Base-by-base conservation (phyloP, 2,888 invertebrate genomes). In the Chelonus formosanus region DNA sequence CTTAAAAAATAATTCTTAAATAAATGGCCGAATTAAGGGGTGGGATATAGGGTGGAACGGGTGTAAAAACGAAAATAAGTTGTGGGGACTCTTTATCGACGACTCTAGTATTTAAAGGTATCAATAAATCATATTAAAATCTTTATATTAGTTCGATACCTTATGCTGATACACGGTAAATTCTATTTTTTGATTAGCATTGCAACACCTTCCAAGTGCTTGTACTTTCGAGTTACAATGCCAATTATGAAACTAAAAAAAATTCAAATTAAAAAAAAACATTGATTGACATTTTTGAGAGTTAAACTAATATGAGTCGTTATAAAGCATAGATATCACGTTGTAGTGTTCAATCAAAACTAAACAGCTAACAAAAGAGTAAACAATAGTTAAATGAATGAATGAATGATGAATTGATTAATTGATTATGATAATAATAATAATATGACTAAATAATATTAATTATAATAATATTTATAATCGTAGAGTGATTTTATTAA, bases 271-370 rank as follows among this genome's bases (percentile, higher is more conserved):
- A 40, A 40, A 5, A 59, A 3, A 44, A 48, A 47, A 62, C 35
- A 40, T 5, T 40, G 4, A 40, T 40, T 40, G 40, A 40, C 40
- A 3, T 40, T 40, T 5, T 40, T 6, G 6, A 40, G 40, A 40
- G 40, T 2, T 40, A 40, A 40, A 40, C 40, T 40, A 69, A 70
- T 74, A 65, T 73, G 74, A 70, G 69, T 73, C 70, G 70, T 71
- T 72, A 70, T 71, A 73, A 73, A 57, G 72, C 77, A 76, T 80
- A 79, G 80, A 80, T 79, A 74, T 81, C 80, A 80, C 81, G 80
- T 81, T 80, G 78, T 80, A 75, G 78, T 77, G 74, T 63, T 58
- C 54, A 52, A 67, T 52, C 8, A 34, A 5, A 52, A 52, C 32
- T 31, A 52, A 32, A 32, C 34, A 32, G 34, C 32, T 52, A 32